These are phyloP conservation scores for Poeciliopsis retropinna DNA, from an alignment of 2,113 vertebrate genomes.

Conservation along the genomic window DNA sequence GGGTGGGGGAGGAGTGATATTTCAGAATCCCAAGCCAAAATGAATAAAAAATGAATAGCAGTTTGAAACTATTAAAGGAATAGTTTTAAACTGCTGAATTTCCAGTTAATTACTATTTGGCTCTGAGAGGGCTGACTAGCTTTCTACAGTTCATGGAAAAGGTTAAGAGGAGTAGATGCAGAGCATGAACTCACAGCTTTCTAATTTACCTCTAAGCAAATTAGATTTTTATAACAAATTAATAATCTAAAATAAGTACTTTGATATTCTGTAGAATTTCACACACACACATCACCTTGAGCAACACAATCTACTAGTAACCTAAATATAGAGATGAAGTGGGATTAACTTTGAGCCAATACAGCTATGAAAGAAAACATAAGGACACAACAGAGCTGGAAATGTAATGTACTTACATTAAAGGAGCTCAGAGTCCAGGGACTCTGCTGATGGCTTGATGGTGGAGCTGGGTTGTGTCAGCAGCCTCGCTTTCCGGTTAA, in stretches of 20 bases:
- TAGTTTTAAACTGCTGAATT: neutral
- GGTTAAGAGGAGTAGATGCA: neutral
- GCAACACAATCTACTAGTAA: neutral
- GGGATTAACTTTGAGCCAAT: neutral
- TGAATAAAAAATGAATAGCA: too few relatives aligned
- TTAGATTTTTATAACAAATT: neutral
- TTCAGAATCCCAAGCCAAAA: neutral
- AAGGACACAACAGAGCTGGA: neutral
- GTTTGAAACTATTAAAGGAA: too few relatives aligned
- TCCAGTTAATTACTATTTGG: neutral
- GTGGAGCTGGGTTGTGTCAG: neutral
- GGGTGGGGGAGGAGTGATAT: neutral
- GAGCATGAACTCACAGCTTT: neutral
- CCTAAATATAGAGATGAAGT: neutral
- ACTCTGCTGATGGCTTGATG: neutral
- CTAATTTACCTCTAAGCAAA: too few relatives aligned
- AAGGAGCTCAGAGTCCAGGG: neutral
- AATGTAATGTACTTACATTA: constrained; percentile 20
- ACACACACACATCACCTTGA: neutral
- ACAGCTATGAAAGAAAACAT: neutral
- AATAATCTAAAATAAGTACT: neutral
- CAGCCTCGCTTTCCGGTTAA: constrained; percentile 56
- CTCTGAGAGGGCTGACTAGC: neutral
- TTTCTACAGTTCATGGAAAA: too few relatives aligned
- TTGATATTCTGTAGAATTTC: neutral